A percentile compares a stretch with the other conserved stretches of the same genome.
Conservation (phyloP, 2,888 invertebrate species). For the Neoscelio sp. region DNA sequence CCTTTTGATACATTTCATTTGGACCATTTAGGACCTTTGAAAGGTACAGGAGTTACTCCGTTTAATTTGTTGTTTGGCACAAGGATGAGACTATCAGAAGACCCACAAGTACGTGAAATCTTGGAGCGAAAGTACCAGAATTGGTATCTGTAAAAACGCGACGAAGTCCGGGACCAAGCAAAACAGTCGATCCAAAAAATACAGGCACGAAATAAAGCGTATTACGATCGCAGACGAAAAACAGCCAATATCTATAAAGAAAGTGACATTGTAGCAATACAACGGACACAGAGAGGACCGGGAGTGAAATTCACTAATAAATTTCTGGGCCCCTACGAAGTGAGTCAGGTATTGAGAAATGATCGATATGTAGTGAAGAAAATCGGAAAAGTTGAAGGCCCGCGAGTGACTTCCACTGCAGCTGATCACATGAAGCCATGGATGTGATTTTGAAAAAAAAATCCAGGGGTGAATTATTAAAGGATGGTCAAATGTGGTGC, state of each 20-base stretch:
- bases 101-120: background rate
- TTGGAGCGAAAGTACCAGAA: background rate
- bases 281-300: slow-evolving; percentile 7
- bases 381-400: slow-evolving; percentile 1
- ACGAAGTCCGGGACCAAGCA: background rate
- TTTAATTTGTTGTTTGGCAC: slow-evolving; percentile 13
- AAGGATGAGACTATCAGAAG: background rate
- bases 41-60: slow-evolving; percentile 7
- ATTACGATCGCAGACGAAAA: background rate
- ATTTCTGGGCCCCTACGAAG: slow-evolving; percentile 2
- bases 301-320: slow-evolving; percentile 8
- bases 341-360: slow-evolving; percentile 1
- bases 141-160: slow-evolving; percentile 7
- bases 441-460: too few species aligned
- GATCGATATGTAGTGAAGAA: slow-evolving; percentile 13
- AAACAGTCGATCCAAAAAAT: slow-evolving; percentile 1
- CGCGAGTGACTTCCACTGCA: slow-evolving; percentile 11
- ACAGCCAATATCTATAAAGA: background rate
- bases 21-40: background rate
- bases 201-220: background rate
- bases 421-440: slow-evolving; percentile 1
- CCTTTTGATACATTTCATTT: too few species aligned
- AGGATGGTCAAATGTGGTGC: too few species aligned
- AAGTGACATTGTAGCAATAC: slow-evolving; percentile 5
- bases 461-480: too few species aligned